Conservation (phyloP, 2,113 vertebrate species). For the Octodon degus region DNA sequence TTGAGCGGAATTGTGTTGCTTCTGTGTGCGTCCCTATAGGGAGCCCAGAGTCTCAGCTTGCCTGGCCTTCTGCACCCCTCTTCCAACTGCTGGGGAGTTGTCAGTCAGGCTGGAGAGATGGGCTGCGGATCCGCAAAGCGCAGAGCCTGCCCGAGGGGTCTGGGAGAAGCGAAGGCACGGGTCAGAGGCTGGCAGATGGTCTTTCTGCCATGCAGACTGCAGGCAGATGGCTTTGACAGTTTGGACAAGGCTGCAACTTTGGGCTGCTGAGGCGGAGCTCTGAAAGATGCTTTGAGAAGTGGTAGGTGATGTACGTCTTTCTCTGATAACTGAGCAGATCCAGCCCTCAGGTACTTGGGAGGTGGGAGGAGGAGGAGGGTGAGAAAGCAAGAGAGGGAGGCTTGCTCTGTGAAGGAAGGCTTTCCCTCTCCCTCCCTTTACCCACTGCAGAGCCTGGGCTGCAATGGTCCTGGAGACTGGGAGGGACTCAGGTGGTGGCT, state of each 20-base stretch:
- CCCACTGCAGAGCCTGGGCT: background rate
- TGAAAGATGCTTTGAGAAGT: slow-evolving; percentile 80
- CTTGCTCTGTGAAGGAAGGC: background rate
- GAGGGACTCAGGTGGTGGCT: background rate
- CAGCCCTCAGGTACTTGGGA: slow-evolving; percentile 63
- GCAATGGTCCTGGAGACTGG: too few relatives aligned
- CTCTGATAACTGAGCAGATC: slow-evolving; percentile 70
- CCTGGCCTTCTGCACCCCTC: slow-evolving; percentile 27
- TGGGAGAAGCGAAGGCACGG: slow-evolving; percentile 80
- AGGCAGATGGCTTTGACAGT: slow-evolving; percentile 88
- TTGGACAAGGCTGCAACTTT: slow-evolving; percentile 86
- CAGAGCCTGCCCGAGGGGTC: slow-evolving; percentile 78
- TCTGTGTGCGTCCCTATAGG: background rate
- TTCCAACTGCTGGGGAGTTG: slow-evolving; percentile 62
- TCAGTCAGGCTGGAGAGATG: slow-evolving; percentile 67
- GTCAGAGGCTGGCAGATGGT: slow-evolving; percentile 89
- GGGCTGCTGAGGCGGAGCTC: slow-evolving; percentile 82
- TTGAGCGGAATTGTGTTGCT: slow-evolving; percentile 2
- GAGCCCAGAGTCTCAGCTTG: slow-evolving; percentile 21
- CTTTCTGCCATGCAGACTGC: slow-evolving; percentile 82
- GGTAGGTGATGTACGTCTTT: slow-evolving; percentile 63
- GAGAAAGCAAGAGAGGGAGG: background rate
- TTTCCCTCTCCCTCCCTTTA: background rate
- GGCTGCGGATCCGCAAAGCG: slow-evolving; percentile 72
- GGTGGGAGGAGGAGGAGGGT: slow-evolving; percentile 39